These are phyloP conservation scores for Myiopsitta monachus DNA, from an alignment of 2,113 vertebrate genomes.

Conservation along the genomic window DNA sequence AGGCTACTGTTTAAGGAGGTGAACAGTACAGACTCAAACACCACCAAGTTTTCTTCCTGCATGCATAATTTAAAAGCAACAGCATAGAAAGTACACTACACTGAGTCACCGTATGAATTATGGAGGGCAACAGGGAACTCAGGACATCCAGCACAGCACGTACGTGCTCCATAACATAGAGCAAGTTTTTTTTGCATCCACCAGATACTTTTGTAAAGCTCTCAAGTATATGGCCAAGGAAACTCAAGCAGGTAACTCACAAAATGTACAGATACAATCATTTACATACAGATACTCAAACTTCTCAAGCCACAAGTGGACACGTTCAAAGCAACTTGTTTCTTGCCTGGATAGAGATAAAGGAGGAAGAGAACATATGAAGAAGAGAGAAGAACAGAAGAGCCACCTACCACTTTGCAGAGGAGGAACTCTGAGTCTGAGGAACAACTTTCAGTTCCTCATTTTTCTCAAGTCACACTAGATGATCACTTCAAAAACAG, in stretches of 20 bases:
- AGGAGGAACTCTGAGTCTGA: not conserved
- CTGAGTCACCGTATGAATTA: conserved; percentile 56
- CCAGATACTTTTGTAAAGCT: not conserved
- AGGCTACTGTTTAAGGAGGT: not conserved
- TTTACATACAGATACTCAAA: not conserved
- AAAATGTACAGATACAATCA: not conserved
- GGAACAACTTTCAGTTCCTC: not conserved
- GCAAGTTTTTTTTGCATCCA: conserved; percentile 5
- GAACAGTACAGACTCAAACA: conserved; percentile 23
- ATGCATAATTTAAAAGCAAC: conserved; percentile 65
- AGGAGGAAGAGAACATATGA: not conserved
- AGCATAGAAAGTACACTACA: conserved; percentile 27
- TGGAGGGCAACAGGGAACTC: conserved; percentile 7
- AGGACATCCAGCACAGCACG: not conserved
- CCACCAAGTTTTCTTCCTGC: conserved; percentile 6
- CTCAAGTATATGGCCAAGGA: not conserved
- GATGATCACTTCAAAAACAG: not conserved
- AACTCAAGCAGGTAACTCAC: not conserved
- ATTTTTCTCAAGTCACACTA: not conserved
- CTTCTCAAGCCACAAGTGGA: not conserved
- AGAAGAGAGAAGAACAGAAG: not conserved
- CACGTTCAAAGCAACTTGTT: not conserved
- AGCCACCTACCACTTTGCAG: not conserved
- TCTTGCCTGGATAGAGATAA: not conserved
- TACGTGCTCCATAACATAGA: not conserved